Evolutionary conservation across 2,888 invertebrate genomes (phyloP).

Genomic region (Minunthozetes semirufus): DNA sequence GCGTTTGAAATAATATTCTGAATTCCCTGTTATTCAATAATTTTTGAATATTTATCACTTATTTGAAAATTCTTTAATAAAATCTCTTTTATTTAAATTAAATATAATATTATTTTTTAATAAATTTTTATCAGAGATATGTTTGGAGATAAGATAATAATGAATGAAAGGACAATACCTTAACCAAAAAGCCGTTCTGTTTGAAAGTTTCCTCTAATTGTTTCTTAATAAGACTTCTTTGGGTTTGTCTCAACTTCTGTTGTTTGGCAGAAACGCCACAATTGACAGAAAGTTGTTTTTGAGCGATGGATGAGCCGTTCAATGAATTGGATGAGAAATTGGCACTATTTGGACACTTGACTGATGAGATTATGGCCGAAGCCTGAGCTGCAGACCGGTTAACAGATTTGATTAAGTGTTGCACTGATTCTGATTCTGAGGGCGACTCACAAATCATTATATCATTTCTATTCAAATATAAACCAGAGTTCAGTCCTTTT

Average conservation of each 20-base stretch:
- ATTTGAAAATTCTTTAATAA: no score
- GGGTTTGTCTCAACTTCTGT: slow-evolving; percentile 58
- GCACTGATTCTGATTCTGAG: slow-evolving; percentile 10
- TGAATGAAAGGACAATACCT: not conserved
- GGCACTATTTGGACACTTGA: slow-evolving; percentile 20
- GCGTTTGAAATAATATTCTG: no score
- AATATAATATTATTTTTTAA: no score
- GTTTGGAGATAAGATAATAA: no score
- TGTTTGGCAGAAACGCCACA: not conserved
- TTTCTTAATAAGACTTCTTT: slow-evolving; percentile 59
- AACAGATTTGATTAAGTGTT: slow-evolving; percentile 28
- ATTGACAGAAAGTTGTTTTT: slow-evolving; percentile 10
- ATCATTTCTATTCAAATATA: not conserved
- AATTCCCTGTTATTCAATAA: no score
- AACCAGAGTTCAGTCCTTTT: not conserved
- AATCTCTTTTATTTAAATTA: no score
- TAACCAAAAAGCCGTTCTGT: slow-evolving; percentile 68
- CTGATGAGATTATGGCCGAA: slow-evolving; percentile 18
- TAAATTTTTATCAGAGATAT: no score
- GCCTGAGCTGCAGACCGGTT: slow-evolving; percentile 32
- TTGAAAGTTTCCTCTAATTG: slow-evolving; percentile 85
- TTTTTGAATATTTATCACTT: no score
- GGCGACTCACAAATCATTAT: not conserved
- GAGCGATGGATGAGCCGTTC: not conserved
- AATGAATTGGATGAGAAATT: slow-evolving; percentile 2